phyloP scores from a whole-genome alignment of 2,888 invertebrate genomes.

The Leptinotarsa tumamoca region DNA sequence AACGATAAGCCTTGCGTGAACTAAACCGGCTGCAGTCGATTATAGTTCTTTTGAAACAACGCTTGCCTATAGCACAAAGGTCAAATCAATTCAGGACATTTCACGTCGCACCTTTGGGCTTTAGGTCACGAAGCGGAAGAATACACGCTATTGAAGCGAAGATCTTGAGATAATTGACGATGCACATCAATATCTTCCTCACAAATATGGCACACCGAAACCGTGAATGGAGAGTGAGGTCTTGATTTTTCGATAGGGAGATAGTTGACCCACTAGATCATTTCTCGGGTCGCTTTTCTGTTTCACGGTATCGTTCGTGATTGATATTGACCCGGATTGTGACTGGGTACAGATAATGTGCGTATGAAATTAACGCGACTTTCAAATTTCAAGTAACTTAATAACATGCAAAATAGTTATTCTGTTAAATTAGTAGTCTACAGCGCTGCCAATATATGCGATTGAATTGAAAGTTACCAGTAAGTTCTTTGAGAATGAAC shows the following conservation, averaged over 20 bases:
- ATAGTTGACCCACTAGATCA: constrained; percentile 10
- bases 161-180: not conserved
- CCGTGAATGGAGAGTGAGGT: not conserved
- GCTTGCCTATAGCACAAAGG: constrained; percentile 16
- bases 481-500: not conserved
- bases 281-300: not conserved
- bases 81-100: constrained; percentile 19
- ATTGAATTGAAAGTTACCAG: not conserved
- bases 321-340: constrained; percentile 7
- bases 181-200: not conserved
- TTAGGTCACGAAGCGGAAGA: constrained; percentile 17
- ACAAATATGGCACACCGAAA: not conserved
- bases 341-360: not conserved
- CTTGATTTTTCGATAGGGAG: not conserved
- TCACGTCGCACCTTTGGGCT: constrained; percentile 19
- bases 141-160: not conserved
- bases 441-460: not conserved
- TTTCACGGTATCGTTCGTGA: not conserved
- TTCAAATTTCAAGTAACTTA: not conserved
- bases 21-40: constrained; percentile 16
- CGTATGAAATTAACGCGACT: not conserved
- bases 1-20: constrained; percentile 6
- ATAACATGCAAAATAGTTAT: not conserved
- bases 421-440: not conserved
- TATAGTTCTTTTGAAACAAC: constrained; percentile 8